Base-by-base conservation (phyloP, 2,113 vertebrate genomes). In the Climacteris rufus region DNA sequence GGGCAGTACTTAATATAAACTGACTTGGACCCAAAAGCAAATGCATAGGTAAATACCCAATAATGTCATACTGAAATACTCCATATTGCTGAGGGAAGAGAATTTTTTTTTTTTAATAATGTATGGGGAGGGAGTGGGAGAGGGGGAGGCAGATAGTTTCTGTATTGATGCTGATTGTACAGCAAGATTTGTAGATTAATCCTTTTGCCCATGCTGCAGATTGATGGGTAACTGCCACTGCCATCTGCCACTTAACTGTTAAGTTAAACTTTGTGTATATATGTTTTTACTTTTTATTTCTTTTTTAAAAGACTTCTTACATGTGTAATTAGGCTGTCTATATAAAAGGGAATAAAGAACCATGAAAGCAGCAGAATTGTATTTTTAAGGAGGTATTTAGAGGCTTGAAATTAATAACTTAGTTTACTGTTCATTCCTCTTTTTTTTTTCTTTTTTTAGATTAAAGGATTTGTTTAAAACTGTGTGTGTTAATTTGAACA, bases 191-290 rank as follows among this genome's bases (percentile, higher is more conserved):
- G 49, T 72, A 77, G 68, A 91, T 80, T 75, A 94, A 75, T 93
- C 37, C 31, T 83, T 86, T 86, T 94, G 64, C 52, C 72, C 79
- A 2, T 88, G 87, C 72, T 77, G 54, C 44, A 91, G 49, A 93
- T 53, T 87, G 89, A 88, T 92, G 75, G 22, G 31, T 81, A 24
- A 10, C 81, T 45, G 28, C 40, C n/a, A n/a, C n/a, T 75, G 27
- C 77, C 80, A 72, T 96, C 88, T 97, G 95, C 91, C 81, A 85
- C 47, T 88, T 87, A 93, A 65, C 71, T 71, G 40, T 79, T 94
- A 56, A 42, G 56, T 84, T 94, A 80, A 56, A 93, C 82, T 56
- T 77, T 33, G 20, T 25, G 12, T 28, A 23, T 75, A 15, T 20
- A 45, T 70, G 3, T 39, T 81, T 81, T 90, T 69, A 53, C 49